phyloP scores from a whole-genome alignment of 2,113 vertebrate species.

The Hippoglossus stenolepis region DNA sequence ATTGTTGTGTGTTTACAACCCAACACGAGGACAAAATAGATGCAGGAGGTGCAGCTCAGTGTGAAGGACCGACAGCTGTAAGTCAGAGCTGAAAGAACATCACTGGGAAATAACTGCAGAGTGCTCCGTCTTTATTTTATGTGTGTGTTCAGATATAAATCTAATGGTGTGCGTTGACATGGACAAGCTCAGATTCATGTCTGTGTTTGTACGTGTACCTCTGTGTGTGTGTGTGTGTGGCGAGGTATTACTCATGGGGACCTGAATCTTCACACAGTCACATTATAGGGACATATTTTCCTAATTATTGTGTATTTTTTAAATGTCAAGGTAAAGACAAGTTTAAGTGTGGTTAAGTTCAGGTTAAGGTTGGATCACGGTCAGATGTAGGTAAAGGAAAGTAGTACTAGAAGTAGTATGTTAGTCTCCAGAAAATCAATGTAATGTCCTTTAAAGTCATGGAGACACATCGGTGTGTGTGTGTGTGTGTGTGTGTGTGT shows the following conservation, averaged over 20 bases:
- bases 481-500: background rate
- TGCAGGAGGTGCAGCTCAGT: too few relatives aligned
- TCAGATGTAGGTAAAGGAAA: background rate
- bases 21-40: too few relatives aligned
- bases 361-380: background rate
- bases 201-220: background rate
- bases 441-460: background rate
- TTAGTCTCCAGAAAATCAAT: background rate
- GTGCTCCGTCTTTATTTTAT: background rate
- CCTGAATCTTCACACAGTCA: too few relatives aligned
- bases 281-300: too few relatives aligned
- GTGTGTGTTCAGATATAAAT: slow-evolving; percentile 24
- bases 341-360: background rate
- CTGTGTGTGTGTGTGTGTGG: background rate
- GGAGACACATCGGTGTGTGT: background rate
- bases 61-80: too few relatives aligned
- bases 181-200: background rate
- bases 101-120: too few relatives aligned
- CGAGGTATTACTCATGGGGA: too few relatives aligned
- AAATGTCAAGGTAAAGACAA: background rate
- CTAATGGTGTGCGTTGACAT: background rate
- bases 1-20: too few relatives aligned
- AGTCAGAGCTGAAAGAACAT: too few relatives aligned
- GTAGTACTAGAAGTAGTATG: background rate
- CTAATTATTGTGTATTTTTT: too few relatives aligned